A percentile compares a stretch with the other conserved stretches of the same genome.
Evolutionary conservation across 2,888 invertebrate species (phyloP).

Genomic region (Malthinus seriepunctatus): DNA sequence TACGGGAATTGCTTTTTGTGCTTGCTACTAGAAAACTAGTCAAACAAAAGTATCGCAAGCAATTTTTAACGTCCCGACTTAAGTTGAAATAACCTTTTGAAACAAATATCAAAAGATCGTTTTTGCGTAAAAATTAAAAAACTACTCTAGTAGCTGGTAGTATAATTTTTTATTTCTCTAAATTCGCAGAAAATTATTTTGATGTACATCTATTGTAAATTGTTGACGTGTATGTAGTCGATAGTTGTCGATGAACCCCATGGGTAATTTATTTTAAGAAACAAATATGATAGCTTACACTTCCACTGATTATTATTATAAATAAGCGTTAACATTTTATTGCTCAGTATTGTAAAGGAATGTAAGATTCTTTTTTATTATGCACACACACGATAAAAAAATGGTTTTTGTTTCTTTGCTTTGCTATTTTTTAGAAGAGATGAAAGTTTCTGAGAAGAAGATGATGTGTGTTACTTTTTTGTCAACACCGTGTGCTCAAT

Average conservation of each 20-base stretch:
- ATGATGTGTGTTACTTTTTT: background rate
- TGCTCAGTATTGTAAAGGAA: conserved; percentile 7
- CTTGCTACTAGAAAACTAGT: too few species aligned
- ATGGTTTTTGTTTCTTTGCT: background rate
- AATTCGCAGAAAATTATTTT: background rate
- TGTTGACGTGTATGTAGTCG: conserved; percentile 25
- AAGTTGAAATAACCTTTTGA: too few species aligned
- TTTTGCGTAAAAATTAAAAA: too few species aligned
- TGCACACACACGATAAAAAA: background rate
- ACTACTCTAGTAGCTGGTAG: too few species aligned
- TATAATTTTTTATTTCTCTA: background rate
- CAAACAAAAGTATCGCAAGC: too few species aligned
- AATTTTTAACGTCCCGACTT: too few species aligned
- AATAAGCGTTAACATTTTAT: conserved; percentile 28
- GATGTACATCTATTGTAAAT: conserved; percentile 16
- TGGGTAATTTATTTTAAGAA: conserved; percentile 29
- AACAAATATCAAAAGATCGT: too few species aligned
- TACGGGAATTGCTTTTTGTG: too few species aligned
- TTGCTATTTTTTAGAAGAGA: conserved; percentile 7
- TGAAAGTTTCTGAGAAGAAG: background rate
- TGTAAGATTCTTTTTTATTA: conserved; percentile 3
- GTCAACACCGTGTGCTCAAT: background rate
- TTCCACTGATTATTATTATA: conserved; percentile 47
- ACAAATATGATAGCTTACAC: conserved; percentile 48
- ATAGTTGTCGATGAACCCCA: conserved; percentile 26